Base-by-base conservation (phyloP, 2,888 invertebrate species). In the Malachius bipustulatus region DNA sequence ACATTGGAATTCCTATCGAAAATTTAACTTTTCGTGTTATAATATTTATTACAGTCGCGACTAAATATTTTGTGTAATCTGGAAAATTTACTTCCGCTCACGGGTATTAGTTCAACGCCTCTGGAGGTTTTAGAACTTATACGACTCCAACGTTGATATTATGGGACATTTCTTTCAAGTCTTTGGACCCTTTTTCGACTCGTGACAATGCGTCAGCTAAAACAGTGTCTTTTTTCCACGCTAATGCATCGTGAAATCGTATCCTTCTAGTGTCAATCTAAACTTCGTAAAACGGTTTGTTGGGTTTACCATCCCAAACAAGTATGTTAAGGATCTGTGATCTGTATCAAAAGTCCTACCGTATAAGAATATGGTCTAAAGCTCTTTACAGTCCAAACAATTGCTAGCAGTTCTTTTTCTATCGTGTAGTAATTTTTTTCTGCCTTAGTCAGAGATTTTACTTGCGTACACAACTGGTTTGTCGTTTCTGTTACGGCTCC, bases 241-340 rank as follows among this genome's bases (percentile, higher is more conserved):
- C 32, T 46, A 40, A 26, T 46, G 31, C 16, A 50, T 39, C 14
- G 16, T 27, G 29, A 47, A 50, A 30, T 46, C 39, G 26, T 45
- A 47, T 36, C 47, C 47, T 28, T 48, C 39, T 16, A 53, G 32
- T 10, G 43, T 41, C 13, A 50, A 38, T 28, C 50, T 34, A 36
- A 49, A 50, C 37, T 46, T 46, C 4, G 44, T 47, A 12, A 52
- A 31, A 39, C 49, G 45, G 12, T 46, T 48, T 3, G 43, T 40
- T 3, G 49, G 46, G 34, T 49, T 48, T 35, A 40, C 42, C 34
- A 48, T 39, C 6, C 42, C 37, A 24, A 46, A 49, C 12, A 51
- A 29, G 33, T 48, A 50, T 2, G 46, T 15, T 10, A 51, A 34
- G 1, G 47, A 47, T 33, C 42, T 37, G 33, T 51, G 50, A 24